These are phyloP conservation scores for Eulemur macaco DNA, from an alignment of 2,113 vertebrate genomes.

Conservation along the genomic window DNA sequence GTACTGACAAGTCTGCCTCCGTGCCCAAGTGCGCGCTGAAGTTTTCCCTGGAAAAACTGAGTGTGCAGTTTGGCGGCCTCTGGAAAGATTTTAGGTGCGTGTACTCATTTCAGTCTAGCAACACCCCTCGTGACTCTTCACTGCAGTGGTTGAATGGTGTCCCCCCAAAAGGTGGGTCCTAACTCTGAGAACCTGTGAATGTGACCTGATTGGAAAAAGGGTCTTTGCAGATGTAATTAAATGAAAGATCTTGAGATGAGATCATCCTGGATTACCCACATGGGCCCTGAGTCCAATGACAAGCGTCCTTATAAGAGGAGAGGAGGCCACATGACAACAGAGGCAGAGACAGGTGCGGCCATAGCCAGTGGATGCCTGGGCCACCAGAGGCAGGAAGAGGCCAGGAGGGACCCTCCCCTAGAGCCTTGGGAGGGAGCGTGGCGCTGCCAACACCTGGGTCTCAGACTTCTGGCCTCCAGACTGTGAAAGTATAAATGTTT, in stretches of 20 bases:
- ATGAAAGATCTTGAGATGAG: neutral
- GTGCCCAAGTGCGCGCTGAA: fast-evolving
- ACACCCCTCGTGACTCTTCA: fast-evolving
- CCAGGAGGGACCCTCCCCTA: neutral
- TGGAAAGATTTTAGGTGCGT: too few relatives aligned
- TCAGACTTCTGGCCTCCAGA: neutral
- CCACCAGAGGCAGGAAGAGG: neutral
- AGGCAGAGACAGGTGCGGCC: fast-evolving
- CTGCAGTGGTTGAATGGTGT: fast-evolving
- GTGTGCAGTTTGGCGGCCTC: neutral
- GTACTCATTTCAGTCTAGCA: fast-evolving
- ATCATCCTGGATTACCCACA: too few relatives aligned
- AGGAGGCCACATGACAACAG: fast-evolving
- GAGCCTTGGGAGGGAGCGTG: fast-evolving
- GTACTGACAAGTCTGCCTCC: neutral
- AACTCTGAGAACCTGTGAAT: too few relatives aligned
- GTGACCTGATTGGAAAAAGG: neutral
- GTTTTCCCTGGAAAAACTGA: too few relatives aligned
- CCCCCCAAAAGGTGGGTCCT: fast-evolving
- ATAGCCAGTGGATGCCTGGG: neutral
- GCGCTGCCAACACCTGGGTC: neutral
- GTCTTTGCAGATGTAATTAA: neutral
- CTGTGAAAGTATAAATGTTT: neutral
- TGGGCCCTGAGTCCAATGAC: neutral
- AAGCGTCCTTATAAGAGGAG: neutral